A percentile compares a stretch with the other conserved stretches of the same genome.
Evolutionary conservation across 2,888 invertebrate species (phyloP).

Genomic region (Melinaea menophilus): DNA sequence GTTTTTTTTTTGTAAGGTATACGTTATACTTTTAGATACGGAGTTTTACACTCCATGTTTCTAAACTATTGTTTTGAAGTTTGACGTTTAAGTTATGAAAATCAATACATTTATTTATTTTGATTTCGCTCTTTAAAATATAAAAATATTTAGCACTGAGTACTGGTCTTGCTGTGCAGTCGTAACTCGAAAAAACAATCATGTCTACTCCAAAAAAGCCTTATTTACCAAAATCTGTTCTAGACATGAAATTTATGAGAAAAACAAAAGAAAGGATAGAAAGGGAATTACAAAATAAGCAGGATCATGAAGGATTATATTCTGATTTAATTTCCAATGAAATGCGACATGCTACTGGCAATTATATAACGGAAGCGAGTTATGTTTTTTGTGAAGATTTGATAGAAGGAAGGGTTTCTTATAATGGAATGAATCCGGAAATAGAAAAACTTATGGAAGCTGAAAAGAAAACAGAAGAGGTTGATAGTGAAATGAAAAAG

Average conservation of each 20-base stretch:
- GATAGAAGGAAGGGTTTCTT: slow-evolving; percentile 91
- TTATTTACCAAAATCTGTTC: slow-evolving; percentile 83
- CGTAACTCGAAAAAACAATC: not conserved
- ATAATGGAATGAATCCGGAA: slow-evolving; percentile 95
- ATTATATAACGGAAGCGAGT: slow-evolving; percentile 85
- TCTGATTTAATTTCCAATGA: slow-evolving; percentile 84
- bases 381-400: slow-evolving; percentile 87
- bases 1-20: too few relatives aligned
- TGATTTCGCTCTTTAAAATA: not conserved
- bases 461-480: slow-evolving; percentile 51
- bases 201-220: slow-evolving; percentile 56
- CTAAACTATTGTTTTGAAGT: too few relatives aligned
- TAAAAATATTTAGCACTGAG: not conserved
- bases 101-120: too few relatives aligned
- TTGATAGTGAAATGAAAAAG: slow-evolving; percentile 58
- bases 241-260: slow-evolving; percentile 91
- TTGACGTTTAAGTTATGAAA: too few relatives aligned
- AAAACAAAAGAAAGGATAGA: slow-evolving; percentile 82
- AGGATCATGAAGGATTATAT: slow-evolving; percentile 81
- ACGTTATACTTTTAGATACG: too few relatives aligned
- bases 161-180: not conserved
- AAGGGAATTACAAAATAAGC: slow-evolving; percentile 78
- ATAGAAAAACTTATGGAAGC: slow-evolving; percentile 88
- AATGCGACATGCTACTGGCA: slow-evolving; percentile 82
- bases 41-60: too few relatives aligned